Conservation (phyloP, 2,888 invertebrate species). For the Neelides folsomi region DNA sequence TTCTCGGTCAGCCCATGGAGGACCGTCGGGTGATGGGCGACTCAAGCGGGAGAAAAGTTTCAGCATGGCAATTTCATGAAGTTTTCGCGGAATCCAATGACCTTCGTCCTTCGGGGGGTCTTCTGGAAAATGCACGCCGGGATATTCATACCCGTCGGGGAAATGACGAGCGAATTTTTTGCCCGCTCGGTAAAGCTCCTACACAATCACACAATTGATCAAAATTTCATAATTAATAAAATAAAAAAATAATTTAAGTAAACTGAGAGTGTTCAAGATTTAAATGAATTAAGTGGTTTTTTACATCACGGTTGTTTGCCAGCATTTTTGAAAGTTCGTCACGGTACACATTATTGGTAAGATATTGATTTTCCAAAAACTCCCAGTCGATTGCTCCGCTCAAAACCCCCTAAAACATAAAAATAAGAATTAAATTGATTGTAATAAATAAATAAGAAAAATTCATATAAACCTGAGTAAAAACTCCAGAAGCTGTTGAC, state of each 20-base stretch:
- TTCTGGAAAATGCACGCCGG: not conserved
- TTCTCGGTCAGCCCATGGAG: no score
- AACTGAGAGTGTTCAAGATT: no score
- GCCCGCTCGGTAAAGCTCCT: slow-evolving; percentile 2
- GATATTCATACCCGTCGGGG: not conserved
- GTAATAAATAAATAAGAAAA: no score
- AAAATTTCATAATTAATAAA: no score
- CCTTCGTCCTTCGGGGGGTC: no score
- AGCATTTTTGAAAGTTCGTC: slow-evolving; percentile 79
- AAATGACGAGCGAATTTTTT: not conserved
- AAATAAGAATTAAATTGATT: not conserved
- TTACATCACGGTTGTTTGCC: slow-evolving; percentile 9
- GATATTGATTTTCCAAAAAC: slow-evolving; percentile 72
- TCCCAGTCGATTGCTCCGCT: slow-evolving; percentile 91
- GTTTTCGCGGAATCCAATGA: no score
- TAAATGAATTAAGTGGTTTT: no score
- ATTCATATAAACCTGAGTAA: slow-evolving; percentile 72
- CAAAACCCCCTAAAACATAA: slow-evolving; percentile 68
- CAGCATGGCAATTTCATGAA: no score
- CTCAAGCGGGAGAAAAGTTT: no score
- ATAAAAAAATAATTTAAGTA: no score
- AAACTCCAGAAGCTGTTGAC: slow-evolving; percentile 92
- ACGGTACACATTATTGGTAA: slow-evolving; percentile 62
- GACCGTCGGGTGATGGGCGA: no score
- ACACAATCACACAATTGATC: no score